A percentile compares a stretch with the other conserved stretches of the same genome.
phyloP scores from a whole-genome alignment of 1,140 invertebrate species.

The Cardiocondyla obscurior region DNA sequence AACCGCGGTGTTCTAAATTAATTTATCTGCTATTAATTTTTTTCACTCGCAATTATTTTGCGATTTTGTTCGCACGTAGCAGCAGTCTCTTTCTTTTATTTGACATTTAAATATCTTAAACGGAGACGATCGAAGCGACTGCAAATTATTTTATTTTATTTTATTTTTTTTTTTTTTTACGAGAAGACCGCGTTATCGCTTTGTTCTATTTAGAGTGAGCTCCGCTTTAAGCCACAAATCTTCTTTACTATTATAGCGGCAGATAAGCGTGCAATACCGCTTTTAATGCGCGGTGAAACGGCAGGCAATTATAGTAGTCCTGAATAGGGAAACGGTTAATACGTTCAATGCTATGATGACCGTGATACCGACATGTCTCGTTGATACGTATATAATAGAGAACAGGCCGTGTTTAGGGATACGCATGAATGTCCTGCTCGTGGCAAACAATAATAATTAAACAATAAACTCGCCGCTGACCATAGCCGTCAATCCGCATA shows the following conservation, averaged over 20 bases:
- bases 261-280: constrained; percentile 12
- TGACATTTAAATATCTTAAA: not conserved
- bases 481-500: not conserved
- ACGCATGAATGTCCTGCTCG: not conserved
- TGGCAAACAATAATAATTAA: not conserved
- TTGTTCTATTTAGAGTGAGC: not conserved
- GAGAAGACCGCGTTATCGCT: not conserved
- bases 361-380: constrained; percentile 10
- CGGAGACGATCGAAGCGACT: not conserved
- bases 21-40: no score
- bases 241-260: constrained; percentile 15
- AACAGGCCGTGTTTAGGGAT: not conserved
- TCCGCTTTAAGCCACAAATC: not conserved
- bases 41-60: no score
- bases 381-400: constrained; percentile 27
- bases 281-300: constrained; percentile 22
- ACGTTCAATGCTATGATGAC: constrained; percentile 8
- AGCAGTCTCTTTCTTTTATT: not conserved
- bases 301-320: constrained; percentile 18
- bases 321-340: constrained; percentile 31
- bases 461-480: not conserved
- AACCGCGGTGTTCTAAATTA: no score
- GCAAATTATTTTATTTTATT: not conserved
- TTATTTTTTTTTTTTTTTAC: no score
- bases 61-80: not conserved